phyloP scores from a whole-genome alignment of 1,140 invertebrate species.

The Drosophila athabasca region DNA sequence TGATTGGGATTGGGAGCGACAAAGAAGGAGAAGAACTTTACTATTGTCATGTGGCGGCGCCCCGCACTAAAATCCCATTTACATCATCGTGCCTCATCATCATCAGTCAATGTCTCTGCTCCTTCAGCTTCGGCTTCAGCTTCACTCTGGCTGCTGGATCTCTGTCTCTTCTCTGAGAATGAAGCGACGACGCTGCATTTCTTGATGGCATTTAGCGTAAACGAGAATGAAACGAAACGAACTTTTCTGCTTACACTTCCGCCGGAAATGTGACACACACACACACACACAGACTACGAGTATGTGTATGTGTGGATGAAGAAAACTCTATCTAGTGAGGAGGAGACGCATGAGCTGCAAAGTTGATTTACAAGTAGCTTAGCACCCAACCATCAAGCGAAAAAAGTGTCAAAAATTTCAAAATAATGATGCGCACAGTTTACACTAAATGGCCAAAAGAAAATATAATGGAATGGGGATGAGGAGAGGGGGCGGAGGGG shows the following conservation, averaged over 20 bases:
- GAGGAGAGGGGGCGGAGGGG: not conserved
- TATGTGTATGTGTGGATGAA: not conserved
- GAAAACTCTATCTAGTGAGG: constrained; percentile 25
- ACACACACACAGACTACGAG: not conserved
- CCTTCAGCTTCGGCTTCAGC: no score
- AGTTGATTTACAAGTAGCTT: constrained; percentile 81
- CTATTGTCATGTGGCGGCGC: constrained; percentile 66
- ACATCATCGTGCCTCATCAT: constrained; percentile 80
- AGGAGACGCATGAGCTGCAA: constrained; percentile 56
- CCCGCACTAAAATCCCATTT: constrained; percentile 79
- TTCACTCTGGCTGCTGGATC: not conserved
- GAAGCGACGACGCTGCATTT: constrained; percentile 78
- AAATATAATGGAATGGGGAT: no score
- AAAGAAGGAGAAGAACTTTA: constrained; percentile 58
- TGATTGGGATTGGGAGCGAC: constrained; percentile 73
- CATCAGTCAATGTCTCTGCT: constrained; percentile 73
- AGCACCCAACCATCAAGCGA: constrained; percentile 51
- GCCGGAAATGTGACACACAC: constrained; percentile 70
- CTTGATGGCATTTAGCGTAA: constrained; percentile 77
- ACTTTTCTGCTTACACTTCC: constrained; percentile 80
- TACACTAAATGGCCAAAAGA: constrained; percentile 63
- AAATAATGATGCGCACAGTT: constrained; percentile 79
- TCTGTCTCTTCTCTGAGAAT: constrained; percentile 46
- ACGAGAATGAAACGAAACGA: constrained; percentile 44
- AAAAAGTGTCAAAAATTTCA: constrained; percentile 81